Conservation (phyloP, 2,797 vertebrate genomes). For the Nasua narica region DNA sequence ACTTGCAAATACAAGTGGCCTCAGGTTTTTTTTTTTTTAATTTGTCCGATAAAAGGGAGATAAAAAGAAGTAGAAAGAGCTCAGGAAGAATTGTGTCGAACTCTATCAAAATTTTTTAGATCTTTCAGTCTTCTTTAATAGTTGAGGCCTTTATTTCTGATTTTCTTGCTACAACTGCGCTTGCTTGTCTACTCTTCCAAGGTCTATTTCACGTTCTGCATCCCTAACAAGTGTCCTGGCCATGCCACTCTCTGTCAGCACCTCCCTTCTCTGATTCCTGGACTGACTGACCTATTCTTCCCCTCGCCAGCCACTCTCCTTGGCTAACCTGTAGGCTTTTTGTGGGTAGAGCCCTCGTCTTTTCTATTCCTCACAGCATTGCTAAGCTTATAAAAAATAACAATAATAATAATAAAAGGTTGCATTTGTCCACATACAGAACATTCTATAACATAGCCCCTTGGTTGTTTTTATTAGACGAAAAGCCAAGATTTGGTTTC, state of each 20-base stretch:
- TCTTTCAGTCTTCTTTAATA: not conserved
- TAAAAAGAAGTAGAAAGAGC: not conserved
- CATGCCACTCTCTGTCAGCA: fast-evolving
- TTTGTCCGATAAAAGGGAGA: not conserved
- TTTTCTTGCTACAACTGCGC: not conserved
- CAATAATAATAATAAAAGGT: not conserved
- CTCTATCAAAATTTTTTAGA: not conserved
- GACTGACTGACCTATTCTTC: not conserved
- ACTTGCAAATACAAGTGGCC: not conserved
- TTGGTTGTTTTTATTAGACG: conserved; percentile 84
- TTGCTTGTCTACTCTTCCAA: not conserved
- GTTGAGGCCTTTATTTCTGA: not conserved
- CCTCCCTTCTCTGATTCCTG: not conserved
- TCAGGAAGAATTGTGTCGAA: not conserved
- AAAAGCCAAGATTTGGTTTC: conserved; percentile 88
- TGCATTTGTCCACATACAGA: not conserved
- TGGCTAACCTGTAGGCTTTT: not conserved
- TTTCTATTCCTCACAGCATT: not conserved
- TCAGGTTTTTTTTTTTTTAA: not conserved
- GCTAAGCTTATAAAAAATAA: not conserved
- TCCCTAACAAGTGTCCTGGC: not conserved
- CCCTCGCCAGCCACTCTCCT: not conserved
- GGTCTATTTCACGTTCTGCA: not conserved
- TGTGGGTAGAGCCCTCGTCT: not conserved
- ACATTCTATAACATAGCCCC: not conserved